Evolutionary conservation across 1,140 invertebrate genomes (phyloP).

Genomic region (Rhopalosiphum maidis): DNA sequence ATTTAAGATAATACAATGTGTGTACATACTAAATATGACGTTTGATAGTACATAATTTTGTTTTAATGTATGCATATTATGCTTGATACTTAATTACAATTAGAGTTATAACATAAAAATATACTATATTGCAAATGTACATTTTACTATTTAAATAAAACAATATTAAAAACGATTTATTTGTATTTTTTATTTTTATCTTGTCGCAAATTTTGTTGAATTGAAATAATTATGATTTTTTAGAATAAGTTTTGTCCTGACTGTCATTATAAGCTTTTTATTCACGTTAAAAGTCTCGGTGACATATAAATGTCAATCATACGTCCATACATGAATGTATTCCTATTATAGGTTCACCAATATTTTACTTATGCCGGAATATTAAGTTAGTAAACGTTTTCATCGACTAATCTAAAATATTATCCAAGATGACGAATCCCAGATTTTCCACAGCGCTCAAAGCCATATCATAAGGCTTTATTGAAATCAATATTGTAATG

Average conservation of each 20-base stretch:
- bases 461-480: not conserved
- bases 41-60: too few species aligned
- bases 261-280: not conserved
- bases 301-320: not conserved
- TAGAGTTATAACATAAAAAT: too few species aligned
- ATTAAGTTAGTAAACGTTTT: not conserved
- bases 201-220: not conserved
- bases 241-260: not conserved
- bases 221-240: not conserved
- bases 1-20: too few species aligned
- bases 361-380: not conserved
- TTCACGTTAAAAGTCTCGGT: not conserved
- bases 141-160: too few species aligned
- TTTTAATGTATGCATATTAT: too few species aligned
- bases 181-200: not conserved
- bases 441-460: not conserved
- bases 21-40: too few species aligned
- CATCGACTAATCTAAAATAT: not conserved
- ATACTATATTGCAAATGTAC: too few species aligned
- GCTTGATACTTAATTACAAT: too few species aligned
- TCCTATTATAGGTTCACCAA: not conserved
- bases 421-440: not conserved
- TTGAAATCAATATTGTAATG: not conserved
- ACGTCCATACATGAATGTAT: not conserved
- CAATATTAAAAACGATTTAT: too few species aligned